Percentiles rank a stretch among this genome's conserved stretches.
These are phyloP conservation scores for Pseudoatta argentina DNA, from an alignment of 1,140 invertebrate genomes.

Conservation along the genomic window DNA sequence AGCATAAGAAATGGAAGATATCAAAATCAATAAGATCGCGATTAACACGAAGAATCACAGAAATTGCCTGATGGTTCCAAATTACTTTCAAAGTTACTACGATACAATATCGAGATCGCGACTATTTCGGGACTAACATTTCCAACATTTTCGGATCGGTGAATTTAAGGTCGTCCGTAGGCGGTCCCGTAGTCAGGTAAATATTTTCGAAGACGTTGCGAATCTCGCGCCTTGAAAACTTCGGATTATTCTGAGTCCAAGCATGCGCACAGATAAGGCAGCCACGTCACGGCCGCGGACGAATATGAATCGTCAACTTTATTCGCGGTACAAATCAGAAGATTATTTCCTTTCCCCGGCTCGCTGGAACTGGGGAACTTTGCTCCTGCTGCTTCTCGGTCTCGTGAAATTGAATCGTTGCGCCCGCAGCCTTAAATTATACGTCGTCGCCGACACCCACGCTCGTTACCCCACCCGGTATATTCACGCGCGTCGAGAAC, in stretches of 20 bases:
- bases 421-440: slow-evolving; percentile 77
- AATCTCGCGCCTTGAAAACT: slow-evolving; percentile 44
- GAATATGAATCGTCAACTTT: slow-evolving; percentile 76
- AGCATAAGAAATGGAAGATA: neutral
- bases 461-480: slow-evolving; percentile 62
- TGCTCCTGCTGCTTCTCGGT: slow-evolving; percentile 65
- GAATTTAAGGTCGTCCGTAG: slow-evolving; percentile 64
- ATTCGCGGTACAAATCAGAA: slow-evolving; percentile 75
- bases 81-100: neutral
- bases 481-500: slow-evolving; percentile 67
- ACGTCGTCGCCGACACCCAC: slow-evolving; percentile 78
- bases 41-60: neutral
- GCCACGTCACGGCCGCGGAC: slow-evolving; percentile 49
- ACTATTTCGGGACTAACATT: slow-evolving; percentile 45
- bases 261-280: slow-evolving; percentile 64
- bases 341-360: slow-evolving; percentile 70
- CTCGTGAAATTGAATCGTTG: slow-evolving; percentile 80
- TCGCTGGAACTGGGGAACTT: neutral
- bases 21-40: neutral
- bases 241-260: slow-evolving; percentile 62
- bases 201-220: slow-evolving; percentile 71
- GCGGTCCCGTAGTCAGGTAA: slow-evolving; percentile 20
- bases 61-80: neutral
- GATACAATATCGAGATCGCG: neutral
- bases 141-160: slow-evolving; percentile 19